Evolutionary conservation across 53 echinoderm and acorn worm species (phyloP), one percentile per base, ranked within the genome.

Genomic region (Hippasteria phrygiana): DNA sequence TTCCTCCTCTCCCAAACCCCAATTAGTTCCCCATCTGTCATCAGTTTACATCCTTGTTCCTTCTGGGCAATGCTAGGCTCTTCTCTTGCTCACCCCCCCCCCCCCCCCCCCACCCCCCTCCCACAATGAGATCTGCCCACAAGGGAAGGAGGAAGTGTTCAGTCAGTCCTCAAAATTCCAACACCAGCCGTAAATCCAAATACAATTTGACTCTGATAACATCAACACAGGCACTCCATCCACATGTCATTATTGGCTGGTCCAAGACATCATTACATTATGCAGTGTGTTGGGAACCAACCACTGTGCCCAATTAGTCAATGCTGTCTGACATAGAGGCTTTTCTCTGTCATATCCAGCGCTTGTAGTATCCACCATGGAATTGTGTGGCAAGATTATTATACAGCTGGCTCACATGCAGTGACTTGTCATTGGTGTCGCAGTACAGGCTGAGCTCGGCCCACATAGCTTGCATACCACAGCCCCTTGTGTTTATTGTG

Each of bases 241-340:
- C 26, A 27, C 75, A 51, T 75, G 75, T 50, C 51, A 75, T 50
- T 48, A 50, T 39, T 62, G 62, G n/a, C 34, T 43, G 2, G 73
- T 34, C 18, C 22, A 18, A 48, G 45, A 32, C 64, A 63, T 82
- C 65, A 43, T 65, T 75, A 50, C 75, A 75, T 75, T 82, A 82
- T 82, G 66, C 45, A 65, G 65, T 45, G 65, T 13, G 22, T n/a
- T 64, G 65, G 45, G 43, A 43, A 66, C 82, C 82, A 82, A 82
- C 82, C 82, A 66, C 82, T 26, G 82, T 32, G 82, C 31, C n/a
- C 82, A 82, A 82, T 82, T 82, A 82, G 82, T 64, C 33, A 82
- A 64, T 35, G 65, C 20, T 62, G 1, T 20, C 18, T 4, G n/a
- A 18, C 22, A 59, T 59, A 1, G 59, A 8, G 20, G 55, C 16